Evolutionary conservation across 2,797 vertebrate species (phyloP).

Genomic region (Pterois miles): DNA sequence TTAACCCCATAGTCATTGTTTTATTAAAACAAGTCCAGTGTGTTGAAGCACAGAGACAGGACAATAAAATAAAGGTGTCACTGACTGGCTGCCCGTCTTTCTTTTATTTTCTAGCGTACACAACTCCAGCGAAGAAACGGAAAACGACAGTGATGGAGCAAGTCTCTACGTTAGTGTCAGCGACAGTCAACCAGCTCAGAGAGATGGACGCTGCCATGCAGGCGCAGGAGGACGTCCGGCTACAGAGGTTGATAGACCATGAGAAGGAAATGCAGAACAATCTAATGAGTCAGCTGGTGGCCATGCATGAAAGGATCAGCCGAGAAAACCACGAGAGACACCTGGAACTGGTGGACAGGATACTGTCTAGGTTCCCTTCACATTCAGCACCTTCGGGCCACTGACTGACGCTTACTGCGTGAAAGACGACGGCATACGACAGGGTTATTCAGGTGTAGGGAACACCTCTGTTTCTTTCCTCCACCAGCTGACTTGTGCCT

Average conservation of each 20-base stretch:
- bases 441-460: background rate
- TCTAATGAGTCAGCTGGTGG: conserved; percentile 47
- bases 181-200: conserved; percentile 40
- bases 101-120: conserved; percentile 9
- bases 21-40: background rate
- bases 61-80: background rate
- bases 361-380: conserved; percentile 47
- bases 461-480: background rate
- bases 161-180: conserved; percentile 44
- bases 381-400: background rate
- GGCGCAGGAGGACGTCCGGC: conserved; percentile 55
- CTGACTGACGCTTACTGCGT: conserved; percentile 11
- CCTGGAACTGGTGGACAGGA: conserved; percentile 48
- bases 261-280: conserved; percentile 65
- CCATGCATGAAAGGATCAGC: conserved; percentile 53
- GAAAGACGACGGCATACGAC: background rate
- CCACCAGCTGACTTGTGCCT: conserved; percentile 40
- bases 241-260: conserved; percentile 60
- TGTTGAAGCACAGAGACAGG: background rate
- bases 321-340: conserved; percentile 53
- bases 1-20: background rate
- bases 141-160: conserved; percentile 50
- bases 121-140: conserved; percentile 33
- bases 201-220: conserved; percentile 65
- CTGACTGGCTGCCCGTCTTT: background rate